A percentile compares a stretch with the other conserved stretches of the same genome.
Conservation (phyloP, 2,797 vertebrate species). For the Chromis chromis region DNA sequence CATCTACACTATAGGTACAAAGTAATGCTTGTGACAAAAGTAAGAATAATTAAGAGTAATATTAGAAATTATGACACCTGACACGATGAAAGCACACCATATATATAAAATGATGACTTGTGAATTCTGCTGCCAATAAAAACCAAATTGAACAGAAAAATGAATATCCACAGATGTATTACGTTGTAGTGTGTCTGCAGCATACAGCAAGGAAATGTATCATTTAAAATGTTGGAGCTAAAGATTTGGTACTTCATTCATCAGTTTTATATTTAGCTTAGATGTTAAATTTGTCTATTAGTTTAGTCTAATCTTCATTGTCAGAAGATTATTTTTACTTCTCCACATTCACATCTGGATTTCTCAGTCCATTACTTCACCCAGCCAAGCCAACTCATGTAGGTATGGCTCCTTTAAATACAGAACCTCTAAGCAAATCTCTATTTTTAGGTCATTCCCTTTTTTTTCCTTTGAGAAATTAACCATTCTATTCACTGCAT, state of each 20-base stretch:
- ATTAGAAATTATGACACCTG: background rate
- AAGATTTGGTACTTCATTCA: too few relatives aligned
- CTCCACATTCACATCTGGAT: slow-evolving; percentile 24
- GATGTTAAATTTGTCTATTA: background rate
- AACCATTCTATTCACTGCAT: slow-evolving; percentile 97
- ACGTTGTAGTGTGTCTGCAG: background rate
- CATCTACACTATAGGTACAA: too few relatives aligned
- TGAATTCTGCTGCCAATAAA: too few relatives aligned
- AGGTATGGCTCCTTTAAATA: slow-evolving; percentile 74
- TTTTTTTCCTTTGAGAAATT: slow-evolving; percentile 92
- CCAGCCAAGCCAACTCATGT: slow-evolving; percentile 21
- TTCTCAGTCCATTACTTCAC: slow-evolving; percentile 60
- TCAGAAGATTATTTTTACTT: slow-evolving; percentile 23
- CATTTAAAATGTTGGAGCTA: background rate
- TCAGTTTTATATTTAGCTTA: too few relatives aligned
- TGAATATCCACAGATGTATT: too few relatives aligned
- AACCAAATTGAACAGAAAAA: too few relatives aligned
- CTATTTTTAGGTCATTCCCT: slow-evolving; percentile 86
- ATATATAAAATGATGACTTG: background rate
- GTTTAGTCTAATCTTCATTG: background rate
- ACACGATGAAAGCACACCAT: background rate
- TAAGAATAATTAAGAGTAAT: background rate
- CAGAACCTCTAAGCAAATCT: slow-evolving; percentile 92
- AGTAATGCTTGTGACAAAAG: background rate
- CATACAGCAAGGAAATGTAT: background rate